Base-by-base conservation (phyloP, 2,888 invertebrate genomes). In the Parnassius apollo region DNA sequence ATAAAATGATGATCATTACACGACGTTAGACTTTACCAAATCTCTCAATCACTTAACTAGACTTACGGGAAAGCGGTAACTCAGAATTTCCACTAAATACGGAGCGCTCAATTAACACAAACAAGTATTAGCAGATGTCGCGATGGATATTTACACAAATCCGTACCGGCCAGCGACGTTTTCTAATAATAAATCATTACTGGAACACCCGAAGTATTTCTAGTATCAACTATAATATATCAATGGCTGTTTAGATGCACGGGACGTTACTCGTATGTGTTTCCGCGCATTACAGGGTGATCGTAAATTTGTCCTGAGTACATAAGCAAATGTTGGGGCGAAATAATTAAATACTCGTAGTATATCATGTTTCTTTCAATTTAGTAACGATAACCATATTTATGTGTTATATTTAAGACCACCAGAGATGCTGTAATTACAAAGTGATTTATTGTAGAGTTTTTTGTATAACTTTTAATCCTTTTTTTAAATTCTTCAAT, bases 161-260 rank as follows among this genome's bases (percentile, higher is more conserved):
- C 58, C 46, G 65, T 58, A 53, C 42, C 56, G 59, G 61, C 64
- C 54, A 64, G 45, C 60, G 66, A 64, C 65, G 64, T 58, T 60
- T 55, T 59, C 68, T 69, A 65, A 64, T 64, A 68, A 71, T 71
- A 69, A 72, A 69, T 72, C 67, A 69, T 66, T 61, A 48, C 61
- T 52, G 58, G 62, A 64, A 65, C 53, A 48, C 52, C 64, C 65
- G 52, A 58, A 65, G 64, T 60, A 56, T 62, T 62, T 54, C 57
- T 42, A 64, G 65, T 65, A 66, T 63, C 59, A 59, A 65, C 63
- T 52, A 64, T 68, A 62, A 64, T 68, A 62, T 67, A 68, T 70
- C 66, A 69, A 59, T 56, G 45, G 54, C 42, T 59, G 51, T 63
- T 59, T 63, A 59, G 55, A 55, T 54, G 25, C 18, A 18, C 52